Evolutionary conservation across 2,888 invertebrate genomes (phyloP).

Genomic region (Eupithecia subfuscata): DNA sequence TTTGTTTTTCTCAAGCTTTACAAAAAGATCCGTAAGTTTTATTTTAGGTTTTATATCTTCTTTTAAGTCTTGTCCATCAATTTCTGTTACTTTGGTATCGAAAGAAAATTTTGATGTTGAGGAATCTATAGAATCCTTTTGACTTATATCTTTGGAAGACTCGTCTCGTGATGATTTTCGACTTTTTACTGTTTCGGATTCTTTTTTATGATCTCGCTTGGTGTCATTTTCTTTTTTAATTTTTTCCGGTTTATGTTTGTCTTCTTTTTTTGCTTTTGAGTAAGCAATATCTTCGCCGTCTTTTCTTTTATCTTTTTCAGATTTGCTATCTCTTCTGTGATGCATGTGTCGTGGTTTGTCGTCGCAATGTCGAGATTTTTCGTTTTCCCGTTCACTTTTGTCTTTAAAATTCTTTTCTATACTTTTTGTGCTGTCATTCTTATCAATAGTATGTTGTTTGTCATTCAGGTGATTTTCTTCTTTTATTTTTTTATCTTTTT

Average conservation of each 20-base stretch:
- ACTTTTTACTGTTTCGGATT: conserved; percentile 65
- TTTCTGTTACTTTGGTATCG: conserved; percentile 67
- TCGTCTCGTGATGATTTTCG: conserved; percentile 78
- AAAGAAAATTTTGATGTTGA: conserved; percentile 76
- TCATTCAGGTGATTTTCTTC: conserved; percentile 48
- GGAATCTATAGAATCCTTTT: conserved; percentile 82
- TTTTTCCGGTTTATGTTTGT: conserved; percentile 78
- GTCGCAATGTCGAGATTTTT: conserved; percentile 62
- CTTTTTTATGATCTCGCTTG: conserved; percentile 77
- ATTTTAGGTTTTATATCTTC: conserved; percentile 68
- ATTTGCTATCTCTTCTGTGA: conserved; percentile 73
- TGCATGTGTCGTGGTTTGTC: conserved; percentile 78
- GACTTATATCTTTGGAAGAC: conserved; percentile 67
- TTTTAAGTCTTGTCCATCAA: conserved; percentile 66
- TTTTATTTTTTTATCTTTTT: conserved; percentile 63
- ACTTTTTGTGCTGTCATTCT: conserved; percentile 40
- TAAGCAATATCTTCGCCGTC: conserved; percentile 58
- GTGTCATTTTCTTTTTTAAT: conserved; percentile 70
- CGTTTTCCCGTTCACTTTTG: conserved; percentile 61
- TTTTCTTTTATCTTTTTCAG: conserved; percentile 70
- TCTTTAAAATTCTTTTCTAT: conserved; percentile 62
- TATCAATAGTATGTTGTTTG: conserved; percentile 57
- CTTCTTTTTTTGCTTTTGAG: conserved; percentile 71
- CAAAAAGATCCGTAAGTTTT: conserved; percentile 76
- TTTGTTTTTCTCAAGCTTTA: conserved; percentile 81